Base-by-base conservation (phyloP, 2,888 invertebrate species). In the Eledona agricola region DNA sequence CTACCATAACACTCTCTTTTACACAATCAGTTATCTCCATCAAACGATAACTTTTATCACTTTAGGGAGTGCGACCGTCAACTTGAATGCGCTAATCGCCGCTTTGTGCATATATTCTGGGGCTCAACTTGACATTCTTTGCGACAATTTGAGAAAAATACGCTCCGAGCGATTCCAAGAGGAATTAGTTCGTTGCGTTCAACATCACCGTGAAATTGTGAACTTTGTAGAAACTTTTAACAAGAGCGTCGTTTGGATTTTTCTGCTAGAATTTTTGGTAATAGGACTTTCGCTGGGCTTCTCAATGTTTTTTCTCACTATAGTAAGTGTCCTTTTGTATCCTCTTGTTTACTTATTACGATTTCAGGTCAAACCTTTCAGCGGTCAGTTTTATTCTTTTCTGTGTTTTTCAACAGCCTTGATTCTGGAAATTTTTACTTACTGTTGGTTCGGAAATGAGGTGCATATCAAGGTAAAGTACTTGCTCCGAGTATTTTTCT, bases 361-460 rank as follows among this genome's bases (percentile, higher is more conserved):
- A 7, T 6, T 26, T 26, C 9, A 19, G 31, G 22, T 31, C 16
- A 9, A 4, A n/a, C 22, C 22, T n/a, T 10, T 43, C 6, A 31
- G 20, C 13, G 22, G 12, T 22, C 22, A 43, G 22, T 43, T 43
- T 22, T 31, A n/a, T 35, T 22, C 22, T n/a, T 17, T 16, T 16
- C 15, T 34, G 3, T 13, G 3, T 4, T 16, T 34, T 34, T 2
- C 3, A 16, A 16, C 9, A 16, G 4, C 15, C 4, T 16, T 29
- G 4, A 29, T 25, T 25, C 7, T 13, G 2, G 38, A 38, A 16
- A 38, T 38, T 17, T 40, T 40, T 12, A 40, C 28, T 9, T 40
- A 13, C n/a, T 40, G 38, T 16, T 38, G 38, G 38, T 38, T 13
- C 9, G 40, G 40, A 10, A 40, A 40, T 9, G 38, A 38, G 25